These are phyloP conservation scores for Candoia aspera DNA, from an alignment of 2,113 vertebrate species.

Conservation along the genomic window DNA sequence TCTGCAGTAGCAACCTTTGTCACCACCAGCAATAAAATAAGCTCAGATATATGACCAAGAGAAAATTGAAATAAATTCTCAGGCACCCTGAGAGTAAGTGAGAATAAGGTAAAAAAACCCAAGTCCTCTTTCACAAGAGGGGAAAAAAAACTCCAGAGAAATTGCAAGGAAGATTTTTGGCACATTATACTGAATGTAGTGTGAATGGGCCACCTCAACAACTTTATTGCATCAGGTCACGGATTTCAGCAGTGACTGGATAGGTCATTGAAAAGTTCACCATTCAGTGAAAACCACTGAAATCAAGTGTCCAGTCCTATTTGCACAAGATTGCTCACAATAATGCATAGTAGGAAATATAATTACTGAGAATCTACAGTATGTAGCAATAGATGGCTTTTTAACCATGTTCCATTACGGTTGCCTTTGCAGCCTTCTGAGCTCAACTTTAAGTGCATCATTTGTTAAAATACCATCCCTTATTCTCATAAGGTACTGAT, in stretches of 20 bases:
- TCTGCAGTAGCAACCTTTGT: not conserved
- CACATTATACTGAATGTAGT: not conserved
- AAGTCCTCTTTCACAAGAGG: not conserved
- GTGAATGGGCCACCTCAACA: not conserved
- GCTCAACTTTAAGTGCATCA: not conserved
- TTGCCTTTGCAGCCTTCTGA: not conserved
- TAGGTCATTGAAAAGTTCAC: not conserved
- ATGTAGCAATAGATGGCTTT: not conserved
- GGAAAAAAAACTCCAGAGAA: not conserved
- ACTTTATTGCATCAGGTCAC: not conserved
- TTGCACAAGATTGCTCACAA: not conserved
- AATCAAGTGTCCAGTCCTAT: not conserved
- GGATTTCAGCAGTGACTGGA: not conserved
- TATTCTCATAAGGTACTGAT: constrained; percentile 8
- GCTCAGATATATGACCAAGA: not conserved
- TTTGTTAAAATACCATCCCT: constrained; percentile 14
- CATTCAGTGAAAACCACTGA: not conserved
- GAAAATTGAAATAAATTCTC: not conserved
- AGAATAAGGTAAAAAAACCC: not conserved
- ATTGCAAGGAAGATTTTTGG: not conserved
- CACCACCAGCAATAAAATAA: not conserved
- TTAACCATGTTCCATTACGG: not conserved
- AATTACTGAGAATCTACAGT: not conserved
- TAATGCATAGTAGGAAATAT: not conserved
- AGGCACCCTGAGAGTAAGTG: not conserved